Base-by-base conservation (phyloP, 35 echinoderm and acorn worm genomes). In the Amphiura filiformis region DNA sequence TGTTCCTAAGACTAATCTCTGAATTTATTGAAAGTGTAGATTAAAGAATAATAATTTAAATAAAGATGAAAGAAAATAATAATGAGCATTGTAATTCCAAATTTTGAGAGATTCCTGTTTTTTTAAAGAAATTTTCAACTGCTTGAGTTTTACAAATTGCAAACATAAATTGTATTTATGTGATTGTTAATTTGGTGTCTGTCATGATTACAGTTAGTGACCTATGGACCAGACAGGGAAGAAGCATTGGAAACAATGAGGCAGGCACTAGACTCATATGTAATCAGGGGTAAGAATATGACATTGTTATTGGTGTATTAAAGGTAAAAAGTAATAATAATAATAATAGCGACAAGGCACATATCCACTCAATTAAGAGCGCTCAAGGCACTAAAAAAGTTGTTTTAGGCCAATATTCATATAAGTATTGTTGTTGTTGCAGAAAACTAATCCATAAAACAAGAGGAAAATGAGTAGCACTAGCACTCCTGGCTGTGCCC, bases 231-330 rank as follows among this genome's bases (percentile, higher is more conserved):
- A 39, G 80, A 88, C 61, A 89, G 96, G 79, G 38, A 88, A 35
- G 92, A 91, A 84, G 96, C 96, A 36, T 87, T 98, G 75, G 81
- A 85, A 30, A 86, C 78, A 75, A 98, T 98, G 96, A 47, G 36
- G 31, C 85, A 88, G 83, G 96, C 96, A 23, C 57, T 98, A 13
- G 96, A 98, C 94, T 41, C 81, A 4, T 98, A 98, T 86, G 84
- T 98, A 18, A 98, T 98, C 31, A 91, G 89, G 92, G 96, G 96
- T 98, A 81, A 86, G 75, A 78, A 81, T 7, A 11, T 52, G 20
- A 11, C 20, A 52, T 20, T 52, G 44, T 52, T 52, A 11, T 52
- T 52, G 7, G 7, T 52, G 20, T 52, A 20, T 52, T 52, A 11
- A 52, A 52, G 44, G 7, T 20, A 52, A 52, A 52, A 52, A 52